A percentile compares a stretch with the other conserved stretches of the same genome.
These are phyloP conservation scores for Azemiops feae DNA, from an alignment of 2,113 vertebrate species.

Conservation along the genomic window DNA sequence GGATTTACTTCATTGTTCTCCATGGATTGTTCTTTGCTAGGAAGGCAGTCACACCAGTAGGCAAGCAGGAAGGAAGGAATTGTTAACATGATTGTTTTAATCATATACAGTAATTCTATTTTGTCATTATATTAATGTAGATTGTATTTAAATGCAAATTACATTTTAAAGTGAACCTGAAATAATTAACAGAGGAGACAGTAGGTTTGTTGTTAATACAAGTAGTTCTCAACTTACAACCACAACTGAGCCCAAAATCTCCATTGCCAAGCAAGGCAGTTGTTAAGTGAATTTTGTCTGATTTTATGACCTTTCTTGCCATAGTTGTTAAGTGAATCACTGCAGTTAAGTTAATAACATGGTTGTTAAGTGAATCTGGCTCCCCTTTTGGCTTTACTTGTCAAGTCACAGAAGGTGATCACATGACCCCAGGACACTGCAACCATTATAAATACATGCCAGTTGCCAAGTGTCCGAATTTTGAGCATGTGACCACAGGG, in stretches of 20 bases:
- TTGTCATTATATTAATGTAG: background rate
- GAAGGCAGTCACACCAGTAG: background rate
- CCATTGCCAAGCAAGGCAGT: background rate
- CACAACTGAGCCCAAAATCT: background rate
- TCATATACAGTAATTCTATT: background rate
- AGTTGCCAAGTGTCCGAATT: background rate
- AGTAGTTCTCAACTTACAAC: background rate
- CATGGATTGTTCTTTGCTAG: background rate
- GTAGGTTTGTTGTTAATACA: background rate
- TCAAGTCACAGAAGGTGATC: background rate
- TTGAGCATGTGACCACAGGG: background rate
- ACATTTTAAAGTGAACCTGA: background rate
- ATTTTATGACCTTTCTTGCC: background rate
- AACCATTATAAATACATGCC: background rate
- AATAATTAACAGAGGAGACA: background rate
- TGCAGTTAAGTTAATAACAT: background rate
- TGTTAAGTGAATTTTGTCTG: background rate
- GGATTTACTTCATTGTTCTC: background rate
- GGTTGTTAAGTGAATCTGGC: background rate
- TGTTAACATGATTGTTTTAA: background rate
- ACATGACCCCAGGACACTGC: background rate
- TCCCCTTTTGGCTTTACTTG: background rate
- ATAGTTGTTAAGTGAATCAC: background rate
- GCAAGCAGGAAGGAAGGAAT: background rate
- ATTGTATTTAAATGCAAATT: background rate